Base-by-base conservation (phyloP, 2,113 vertebrate species). In the Notothenia rossii region DNA sequence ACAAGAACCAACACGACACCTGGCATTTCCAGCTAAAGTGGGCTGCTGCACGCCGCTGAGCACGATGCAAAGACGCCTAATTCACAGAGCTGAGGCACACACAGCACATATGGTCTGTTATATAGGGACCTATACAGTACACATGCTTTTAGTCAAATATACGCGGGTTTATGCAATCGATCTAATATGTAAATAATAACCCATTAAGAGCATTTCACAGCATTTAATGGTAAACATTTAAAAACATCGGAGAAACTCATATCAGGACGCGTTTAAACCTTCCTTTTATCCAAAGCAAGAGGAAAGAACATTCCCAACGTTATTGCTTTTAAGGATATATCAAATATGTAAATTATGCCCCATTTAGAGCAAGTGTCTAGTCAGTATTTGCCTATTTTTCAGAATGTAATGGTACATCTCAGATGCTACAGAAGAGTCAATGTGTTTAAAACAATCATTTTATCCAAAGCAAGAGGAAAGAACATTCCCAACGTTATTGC, bases 1-100 rank as follows among this genome's bases (percentile, higher is more conserved):
- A 92, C 90, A 86, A 93, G 93, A 94, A 94, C 92, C 91, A 87
- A 92, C 88, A 86, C 91, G 87, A 91, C 92, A 94, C 91, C 92
- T 94, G 92, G 89, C 85, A 86, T 82, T 90, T 77, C 71, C 84
- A 91, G 84, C 85, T 85, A 86, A 89, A 92, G 87, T 90, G 91
- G 89, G 83, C 81, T 81, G 87, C 69, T 91, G 85, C 89, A 93
- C 91, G 80, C 91, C 82, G 83, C 84, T 89, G 91, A 91, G 84
- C 92, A 91, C 89, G 72, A 62, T 51, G 67, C 69, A 10, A 63
- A 78, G 71, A 82, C 71, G 73, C 75, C 87, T 90, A 86, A 89
- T 85, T 93, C 60, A 75, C 14, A 58, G 60, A 54, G 76, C 3
- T 12, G 58, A 59, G 58, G 20, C 54, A 61, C 13, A 63, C 3